phyloP scores from a whole-genome alignment of 2,797 vertebrate genomes.

The Molossus alvarezi region DNA sequence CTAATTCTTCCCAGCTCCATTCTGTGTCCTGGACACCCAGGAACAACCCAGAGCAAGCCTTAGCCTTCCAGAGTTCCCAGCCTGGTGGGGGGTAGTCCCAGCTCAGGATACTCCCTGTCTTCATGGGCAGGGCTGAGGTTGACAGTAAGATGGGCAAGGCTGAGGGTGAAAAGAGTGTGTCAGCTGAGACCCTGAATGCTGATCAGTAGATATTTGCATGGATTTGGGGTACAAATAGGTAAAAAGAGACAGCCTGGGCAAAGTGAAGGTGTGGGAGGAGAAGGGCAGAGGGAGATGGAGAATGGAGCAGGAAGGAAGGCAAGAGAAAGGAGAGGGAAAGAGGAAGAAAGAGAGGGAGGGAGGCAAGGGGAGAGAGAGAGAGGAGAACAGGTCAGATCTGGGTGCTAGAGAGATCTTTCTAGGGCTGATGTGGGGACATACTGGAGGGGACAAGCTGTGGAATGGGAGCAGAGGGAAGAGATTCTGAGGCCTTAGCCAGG shows the following conservation, averaged over 20 bases:
- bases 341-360: not conserved
- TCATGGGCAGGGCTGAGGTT: conserved; percentile 87
- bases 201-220: not conserved
- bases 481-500: not conserved
- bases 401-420: not conserved
- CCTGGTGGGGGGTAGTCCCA: not conserved
- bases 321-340: not conserved
- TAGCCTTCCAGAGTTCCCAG: not conserved
- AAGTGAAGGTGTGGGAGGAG: not conserved
- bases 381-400: not conserved
- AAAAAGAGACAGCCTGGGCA: not conserved
- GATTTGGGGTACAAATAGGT: not conserved
- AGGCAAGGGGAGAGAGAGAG: not conserved
- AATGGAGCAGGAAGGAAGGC: not conserved
- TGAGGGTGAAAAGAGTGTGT: conserved; percentile 85
- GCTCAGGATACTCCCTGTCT: not conserved
- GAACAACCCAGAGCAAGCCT: not conserved
- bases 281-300: not conserved
- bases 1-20: not conserved
- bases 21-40: not conserved
- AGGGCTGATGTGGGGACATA: not conserved
- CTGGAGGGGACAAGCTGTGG: not conserved
- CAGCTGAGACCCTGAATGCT: not conserved
- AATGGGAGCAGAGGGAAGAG: not conserved
- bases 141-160: conserved; percentile 89